Conservation (phyloP, 2,797 vertebrate genomes). For the Acrossocheilus fasciatus region DNA sequence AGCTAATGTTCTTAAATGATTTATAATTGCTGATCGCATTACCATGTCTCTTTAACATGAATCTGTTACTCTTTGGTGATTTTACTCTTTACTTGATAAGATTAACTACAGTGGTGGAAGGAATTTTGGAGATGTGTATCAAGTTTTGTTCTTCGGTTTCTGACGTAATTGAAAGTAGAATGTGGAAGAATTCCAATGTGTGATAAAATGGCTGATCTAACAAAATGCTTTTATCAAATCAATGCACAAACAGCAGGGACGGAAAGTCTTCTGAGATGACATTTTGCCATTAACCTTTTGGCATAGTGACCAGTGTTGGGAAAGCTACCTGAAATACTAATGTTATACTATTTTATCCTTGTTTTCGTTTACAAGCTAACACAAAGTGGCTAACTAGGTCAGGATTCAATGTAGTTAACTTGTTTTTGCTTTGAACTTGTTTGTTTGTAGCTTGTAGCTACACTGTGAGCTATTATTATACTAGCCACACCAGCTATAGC, state of each 20-base stretch:
- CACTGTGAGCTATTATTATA: background rate
- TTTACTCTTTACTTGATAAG: background rate
- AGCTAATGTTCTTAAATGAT: background rate
- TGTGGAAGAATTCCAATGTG: constrained; percentile 16
- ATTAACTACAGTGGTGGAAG: background rate
- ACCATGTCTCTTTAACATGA: background rate
- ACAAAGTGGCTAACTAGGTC: background rate
- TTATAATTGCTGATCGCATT: background rate
- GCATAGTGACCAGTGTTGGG: background rate
- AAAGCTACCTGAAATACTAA: background rate
- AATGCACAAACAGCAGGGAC: background rate
- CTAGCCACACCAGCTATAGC: background rate
- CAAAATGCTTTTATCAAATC: background rate
- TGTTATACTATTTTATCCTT: background rate
- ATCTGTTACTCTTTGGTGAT: background rate
- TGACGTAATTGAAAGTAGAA: constrained; percentile 13
- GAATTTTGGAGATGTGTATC: background rate
- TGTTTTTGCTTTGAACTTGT: background rate
- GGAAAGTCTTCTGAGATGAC: background rate
- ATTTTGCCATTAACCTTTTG: background rate
- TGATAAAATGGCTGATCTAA: background rate
- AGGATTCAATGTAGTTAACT: background rate
- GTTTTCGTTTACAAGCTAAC: background rate
- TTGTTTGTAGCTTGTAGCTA: background rate
- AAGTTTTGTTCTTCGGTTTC: constrained; percentile 2